phyloP scores from a whole-genome alignment of 2,797 vertebrate genomes.

The Rhinophrynus dorsalis region DNA sequence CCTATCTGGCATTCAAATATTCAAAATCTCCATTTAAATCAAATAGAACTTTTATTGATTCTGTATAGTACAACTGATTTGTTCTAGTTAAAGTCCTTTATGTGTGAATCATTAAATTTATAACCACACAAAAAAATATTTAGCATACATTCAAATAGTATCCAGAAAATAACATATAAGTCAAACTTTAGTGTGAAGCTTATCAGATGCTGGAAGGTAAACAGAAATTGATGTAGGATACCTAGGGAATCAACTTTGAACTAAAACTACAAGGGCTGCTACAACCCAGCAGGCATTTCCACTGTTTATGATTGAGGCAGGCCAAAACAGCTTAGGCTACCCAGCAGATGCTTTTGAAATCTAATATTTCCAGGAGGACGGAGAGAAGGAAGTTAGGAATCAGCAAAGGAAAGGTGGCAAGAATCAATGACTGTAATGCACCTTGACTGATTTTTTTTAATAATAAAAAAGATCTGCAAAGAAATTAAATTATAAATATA shows the following conservation, averaged over 20 bases:
- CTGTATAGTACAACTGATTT: too few relatives aligned
- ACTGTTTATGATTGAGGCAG: constrained; percentile 49
- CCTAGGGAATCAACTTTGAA: constrained; percentile 49
- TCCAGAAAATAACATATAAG: constrained; percentile 38
- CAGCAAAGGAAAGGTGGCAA: constrained; percentile 23
- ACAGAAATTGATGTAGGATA: constrained; percentile 48
- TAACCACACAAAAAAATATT: too few relatives aligned
- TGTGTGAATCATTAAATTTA: too few relatives aligned
- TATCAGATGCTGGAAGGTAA: constrained; percentile 53
- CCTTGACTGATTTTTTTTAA: too few relatives aligned
- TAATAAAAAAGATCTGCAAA: too few relatives aligned
- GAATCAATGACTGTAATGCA: constrained; percentile 42
- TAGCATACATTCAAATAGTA: too few relatives aligned
- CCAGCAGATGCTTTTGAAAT: constrained; percentile 49
- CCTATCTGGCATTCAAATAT: too few relatives aligned
- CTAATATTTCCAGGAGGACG: constrained; percentile 54
- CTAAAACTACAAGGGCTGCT: constrained; percentile 50
- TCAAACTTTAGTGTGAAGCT: constrained; percentile 24
- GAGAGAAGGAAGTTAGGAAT: constrained; percentile 49
- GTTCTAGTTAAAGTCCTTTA: too few relatives aligned
- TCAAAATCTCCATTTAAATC: too few relatives aligned
- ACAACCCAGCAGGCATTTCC: constrained; percentile 50
- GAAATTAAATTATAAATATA: too few relatives aligned
- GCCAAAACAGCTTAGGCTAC: constrained; percentile 53
- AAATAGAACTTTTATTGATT: too few relatives aligned